A percentile compares a stretch with the other conserved stretches of the same genome.
Evolutionary conservation across 2,113 vertebrate genomes (phyloP).

Genomic region (Poecilia latipinna): DNA sequence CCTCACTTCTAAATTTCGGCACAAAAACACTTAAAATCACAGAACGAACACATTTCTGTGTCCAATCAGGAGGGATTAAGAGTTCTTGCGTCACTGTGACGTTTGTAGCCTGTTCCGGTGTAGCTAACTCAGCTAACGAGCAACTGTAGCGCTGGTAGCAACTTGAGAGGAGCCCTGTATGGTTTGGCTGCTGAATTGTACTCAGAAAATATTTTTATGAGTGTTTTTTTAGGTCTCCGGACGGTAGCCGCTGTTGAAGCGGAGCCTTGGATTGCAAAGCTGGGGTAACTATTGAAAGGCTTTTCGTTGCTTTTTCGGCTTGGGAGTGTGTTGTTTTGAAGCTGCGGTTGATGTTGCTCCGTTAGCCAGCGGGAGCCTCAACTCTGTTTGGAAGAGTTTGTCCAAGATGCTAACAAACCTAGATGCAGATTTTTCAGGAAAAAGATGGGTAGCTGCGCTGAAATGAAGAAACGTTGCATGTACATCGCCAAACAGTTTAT

Average conservation of each 20-base stretch:
- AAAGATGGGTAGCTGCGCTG: constrained; percentile 9
- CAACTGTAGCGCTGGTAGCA: constrained; percentile 64
- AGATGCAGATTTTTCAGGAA: constrained; percentile 11
- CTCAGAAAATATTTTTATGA: constrained; percentile 31
- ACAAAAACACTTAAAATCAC: no score
- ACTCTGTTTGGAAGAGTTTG: constrained; percentile 62
- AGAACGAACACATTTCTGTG: no score
- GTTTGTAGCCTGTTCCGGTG: constrained; percentile 64
- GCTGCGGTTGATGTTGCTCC: constrained; percentile 44
- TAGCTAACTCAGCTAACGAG: constrained; percentile 65
- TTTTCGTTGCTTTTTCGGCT: constrained; percentile 50
- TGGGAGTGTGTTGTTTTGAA: constrained; percentile 62
- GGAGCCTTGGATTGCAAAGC: constrained; percentile 19
- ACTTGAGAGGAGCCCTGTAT: constrained; percentile 60
- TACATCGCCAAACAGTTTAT: background rate
- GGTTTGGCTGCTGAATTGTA: constrained; percentile 32
- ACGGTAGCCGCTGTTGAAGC: background rate
- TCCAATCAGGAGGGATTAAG: constrained; percentile 64
- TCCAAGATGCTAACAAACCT: constrained; percentile 64
- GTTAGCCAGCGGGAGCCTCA: constrained; percentile 56
- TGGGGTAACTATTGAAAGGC: constrained; percentile 57
- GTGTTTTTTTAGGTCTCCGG: constrained; percentile 8
- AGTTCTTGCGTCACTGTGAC: constrained; percentile 34
- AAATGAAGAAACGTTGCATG: background rate
- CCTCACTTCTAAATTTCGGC: no score